phyloP scores from a whole-genome alignment of 2,797 vertebrate genomes.

The Melanogrammus aeglefinus region DNA sequence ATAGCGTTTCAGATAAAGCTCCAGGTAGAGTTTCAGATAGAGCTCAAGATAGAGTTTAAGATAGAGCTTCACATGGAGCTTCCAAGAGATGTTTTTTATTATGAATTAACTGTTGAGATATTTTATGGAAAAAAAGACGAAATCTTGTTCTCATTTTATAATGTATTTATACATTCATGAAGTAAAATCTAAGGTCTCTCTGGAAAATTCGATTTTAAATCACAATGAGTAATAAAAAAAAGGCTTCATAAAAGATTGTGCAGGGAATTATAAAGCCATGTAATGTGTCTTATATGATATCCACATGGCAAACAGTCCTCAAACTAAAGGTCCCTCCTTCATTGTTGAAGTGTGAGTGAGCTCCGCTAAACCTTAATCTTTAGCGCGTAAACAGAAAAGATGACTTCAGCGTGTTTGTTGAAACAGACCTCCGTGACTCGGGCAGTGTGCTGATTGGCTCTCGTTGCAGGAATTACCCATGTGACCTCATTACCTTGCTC shows the following conservation, averaged over 20 bases:
- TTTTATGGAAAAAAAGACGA: neutral
- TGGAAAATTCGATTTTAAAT: neutral
- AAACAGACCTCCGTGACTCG: neutral
- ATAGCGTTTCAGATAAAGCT: neutral
- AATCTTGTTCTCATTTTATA: neutral
- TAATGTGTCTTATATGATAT: neutral
- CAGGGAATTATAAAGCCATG: neutral
- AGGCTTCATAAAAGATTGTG: neutral
- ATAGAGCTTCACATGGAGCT: neutral
- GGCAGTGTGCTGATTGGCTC: neutral
- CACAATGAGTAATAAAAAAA: neutral
- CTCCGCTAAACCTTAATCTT: neutral
- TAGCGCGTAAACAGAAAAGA: neutral
- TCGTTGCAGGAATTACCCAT: constrained; percentile 89
- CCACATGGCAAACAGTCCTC: neutral
- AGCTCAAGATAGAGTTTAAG: neutral
- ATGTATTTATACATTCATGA: neutral
- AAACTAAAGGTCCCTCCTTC: neutral
- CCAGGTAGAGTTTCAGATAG: no score
- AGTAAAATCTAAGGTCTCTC: neutral
- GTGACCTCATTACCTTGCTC: constrained; percentile 94
- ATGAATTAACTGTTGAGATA: neutral
- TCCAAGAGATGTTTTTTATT: neutral
- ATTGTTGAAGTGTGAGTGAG: neutral
- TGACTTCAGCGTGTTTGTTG: neutral